A percentile compares a stretch with the other conserved stretches of the same genome.
These are phyloP conservation scores for Euclidia mi DNA, from an alignment of 2,888 invertebrate genomes.

Conservation along the genomic window DNA sequence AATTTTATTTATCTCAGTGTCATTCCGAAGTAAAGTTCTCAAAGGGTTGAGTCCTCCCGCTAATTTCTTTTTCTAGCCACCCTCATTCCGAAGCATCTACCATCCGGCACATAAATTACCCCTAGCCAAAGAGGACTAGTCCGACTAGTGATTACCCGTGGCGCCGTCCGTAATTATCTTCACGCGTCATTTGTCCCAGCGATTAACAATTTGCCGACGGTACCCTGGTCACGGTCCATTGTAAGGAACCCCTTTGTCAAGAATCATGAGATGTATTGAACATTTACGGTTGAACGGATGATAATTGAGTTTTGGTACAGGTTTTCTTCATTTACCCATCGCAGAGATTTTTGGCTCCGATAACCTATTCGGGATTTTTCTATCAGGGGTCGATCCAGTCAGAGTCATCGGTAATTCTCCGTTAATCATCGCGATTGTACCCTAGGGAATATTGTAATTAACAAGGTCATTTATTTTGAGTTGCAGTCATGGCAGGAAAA, in stretches of 20 bases:
- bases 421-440: neutral
- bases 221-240: slow-evolving; percentile 55
- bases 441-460: neutral
- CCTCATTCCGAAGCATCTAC: slow-evolving; percentile 24
- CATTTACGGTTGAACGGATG: slow-evolving; percentile 16
- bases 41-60: slow-evolving; percentile 4
- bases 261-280: slow-evolving; percentile 49
- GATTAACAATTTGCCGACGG: slow-evolving; percentile 75
- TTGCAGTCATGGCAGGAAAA: too few species aligned
- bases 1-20: too few species aligned
- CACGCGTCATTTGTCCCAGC: slow-evolving; percentile 75
- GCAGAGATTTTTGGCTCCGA: slow-evolving; percentile 1
- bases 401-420: neutral
- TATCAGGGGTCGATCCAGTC: neutral
- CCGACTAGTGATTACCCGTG: slow-evolving; percentile 54
- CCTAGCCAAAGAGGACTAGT: slow-evolving; percentile 33
- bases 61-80: slow-evolving; percentile 15
- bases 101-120: slow-evolving; percentile 44
- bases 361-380: neutral
- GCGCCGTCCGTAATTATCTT: slow-evolving; percentile 76
- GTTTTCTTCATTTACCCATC: slow-evolving; percentile 11
- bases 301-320: slow-evolving; percentile 18
- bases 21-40: too few species aligned
- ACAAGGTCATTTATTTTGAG: neutral
- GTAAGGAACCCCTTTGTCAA: slow-evolving; percentile 70